Evolutionary conservation across 2,888 invertebrate species (phyloP), one percentile per base, ranked within the genome.

Genomic region (Eupithecia pulchellata): DNA sequence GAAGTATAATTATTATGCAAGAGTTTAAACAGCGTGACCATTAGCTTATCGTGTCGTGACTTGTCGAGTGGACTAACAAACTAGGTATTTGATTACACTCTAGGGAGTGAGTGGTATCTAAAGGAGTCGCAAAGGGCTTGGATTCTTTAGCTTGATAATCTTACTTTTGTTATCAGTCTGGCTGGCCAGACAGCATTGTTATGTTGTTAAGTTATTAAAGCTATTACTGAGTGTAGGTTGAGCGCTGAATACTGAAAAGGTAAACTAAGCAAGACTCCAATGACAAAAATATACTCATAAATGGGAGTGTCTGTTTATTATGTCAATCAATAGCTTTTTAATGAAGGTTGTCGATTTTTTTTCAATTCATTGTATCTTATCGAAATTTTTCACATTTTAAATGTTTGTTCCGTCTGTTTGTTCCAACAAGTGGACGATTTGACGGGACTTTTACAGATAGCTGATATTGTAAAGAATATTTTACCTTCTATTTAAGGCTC

Each of bases 1-100:
- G 34, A 58, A 58, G 34, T 11, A 34, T 61, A 61, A 61, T 57
- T 29, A 57, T 14, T 34, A 60, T 36, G 20, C 61, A 61, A 61
- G 34, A 34, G 25, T 13, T 61, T 25, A 34, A 61, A 61, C 25
- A 36, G n/a, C n/a, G 25, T 34, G 34, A 36, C 34, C 20, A 32
- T 60, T 30, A 61, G 36, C 58, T 60, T 29, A 25, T 2, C 0
- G 42, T 60, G n/a, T 36, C 61, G 61, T 61, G 61, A 32, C 34
- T 36, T 14, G 1, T 61, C 0, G 61, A 13, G 20, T 32, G 25
- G 36, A 34, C 25, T 61, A 61, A 61, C 25, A 36, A 61, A 36
- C 34, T 61, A 36, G 32, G 34, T 25, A 61, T 36, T 61, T 36
- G 20, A 61, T 20, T 36, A 61, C 3, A 32, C 61, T 61, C 34